A percentile compares a stretch with the other conserved stretches of the same genome.
Conservation (phyloP, 2,797 vertebrate species). For the Schizopygopsis pylzovi region DNA sequence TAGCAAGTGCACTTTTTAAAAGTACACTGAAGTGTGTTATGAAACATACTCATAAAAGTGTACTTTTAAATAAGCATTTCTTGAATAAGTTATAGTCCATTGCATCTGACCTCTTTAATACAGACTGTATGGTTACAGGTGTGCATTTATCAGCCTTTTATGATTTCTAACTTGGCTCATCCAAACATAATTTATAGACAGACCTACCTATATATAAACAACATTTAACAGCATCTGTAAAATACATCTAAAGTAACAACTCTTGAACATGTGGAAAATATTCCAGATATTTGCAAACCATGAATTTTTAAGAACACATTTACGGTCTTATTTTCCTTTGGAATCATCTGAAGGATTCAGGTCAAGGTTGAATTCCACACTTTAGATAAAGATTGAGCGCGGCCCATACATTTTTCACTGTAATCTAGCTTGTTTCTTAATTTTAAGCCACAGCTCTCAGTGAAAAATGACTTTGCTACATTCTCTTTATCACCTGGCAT, state of each 20-base stretch:
- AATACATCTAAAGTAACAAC: neutral
- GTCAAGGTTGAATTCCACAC: constrained; percentile 32
- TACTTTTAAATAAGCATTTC: neutral
- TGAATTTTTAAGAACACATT: neutral
- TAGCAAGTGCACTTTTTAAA: too few relatives aligned
- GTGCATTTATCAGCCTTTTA: neutral
- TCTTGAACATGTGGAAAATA: neutral
- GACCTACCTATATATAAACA: neutral
- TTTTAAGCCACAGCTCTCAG: constrained; percentile 38
- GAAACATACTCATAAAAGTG: neutral
- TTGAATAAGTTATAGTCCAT: neutral
- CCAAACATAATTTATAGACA: neutral
- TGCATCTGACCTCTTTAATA: neutral
- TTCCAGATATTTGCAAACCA: neutral
- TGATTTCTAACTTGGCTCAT: neutral
- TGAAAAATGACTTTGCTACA: constrained; percentile 50
- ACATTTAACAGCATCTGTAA: neutral
- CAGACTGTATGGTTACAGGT: neutral
- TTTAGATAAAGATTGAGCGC: constrained; percentile 30
- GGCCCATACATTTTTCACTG: constrained; percentile 41
- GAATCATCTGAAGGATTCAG: constrained; percentile 14
- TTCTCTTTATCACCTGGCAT: constrained; percentile 57
- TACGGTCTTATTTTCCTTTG: neutral
- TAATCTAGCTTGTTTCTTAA: constrained; percentile 48
- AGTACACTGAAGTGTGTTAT: too few relatives aligned